Conservation (phyloP, 2,888 invertebrate genomes). For the Eulithis prunata region DNA sequence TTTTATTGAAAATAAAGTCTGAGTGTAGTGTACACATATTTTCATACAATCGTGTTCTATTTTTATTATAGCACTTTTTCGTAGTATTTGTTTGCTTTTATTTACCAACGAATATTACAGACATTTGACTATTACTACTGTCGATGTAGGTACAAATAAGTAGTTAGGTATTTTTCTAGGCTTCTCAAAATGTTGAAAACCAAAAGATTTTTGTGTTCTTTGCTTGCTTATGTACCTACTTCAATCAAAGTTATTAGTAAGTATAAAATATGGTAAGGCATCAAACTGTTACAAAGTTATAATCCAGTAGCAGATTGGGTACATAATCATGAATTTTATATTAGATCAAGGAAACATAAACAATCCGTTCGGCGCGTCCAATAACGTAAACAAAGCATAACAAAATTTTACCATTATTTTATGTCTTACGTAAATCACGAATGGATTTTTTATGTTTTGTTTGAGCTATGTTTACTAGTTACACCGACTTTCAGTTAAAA, state of each 20-base stretch:
- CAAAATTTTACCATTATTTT: constrained; percentile 23
- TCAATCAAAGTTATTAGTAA: no score
- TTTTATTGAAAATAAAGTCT: neutral
- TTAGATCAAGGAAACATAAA: constrained; percentile 24
- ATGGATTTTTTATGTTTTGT: constrained; percentile 28
- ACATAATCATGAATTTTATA: constrained; percentile 1
- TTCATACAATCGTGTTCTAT: no score
- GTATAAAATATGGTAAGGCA: neutral
- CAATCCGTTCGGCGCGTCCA: constrained; percentile 15
- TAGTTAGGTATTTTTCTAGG: no score
- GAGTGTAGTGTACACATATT: neutral
- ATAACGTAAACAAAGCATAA: constrained; percentile 34
- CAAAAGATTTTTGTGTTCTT: no score
- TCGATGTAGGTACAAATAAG: no score
- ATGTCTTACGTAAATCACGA: constrained; percentile 30
- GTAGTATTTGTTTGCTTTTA: no score
- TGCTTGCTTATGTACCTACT: no score
- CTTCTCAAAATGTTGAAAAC: no score
- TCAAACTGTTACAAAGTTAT: neutral
- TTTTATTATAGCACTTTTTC: no score
- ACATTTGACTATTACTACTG: no score
- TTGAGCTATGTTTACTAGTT: constrained; percentile 4
- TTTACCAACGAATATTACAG: no score
- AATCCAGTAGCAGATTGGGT: neutral
- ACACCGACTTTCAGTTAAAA: no score